Conservation (phyloP, 2,888 invertebrate species). For the Ophion slaviceki region DNA sequence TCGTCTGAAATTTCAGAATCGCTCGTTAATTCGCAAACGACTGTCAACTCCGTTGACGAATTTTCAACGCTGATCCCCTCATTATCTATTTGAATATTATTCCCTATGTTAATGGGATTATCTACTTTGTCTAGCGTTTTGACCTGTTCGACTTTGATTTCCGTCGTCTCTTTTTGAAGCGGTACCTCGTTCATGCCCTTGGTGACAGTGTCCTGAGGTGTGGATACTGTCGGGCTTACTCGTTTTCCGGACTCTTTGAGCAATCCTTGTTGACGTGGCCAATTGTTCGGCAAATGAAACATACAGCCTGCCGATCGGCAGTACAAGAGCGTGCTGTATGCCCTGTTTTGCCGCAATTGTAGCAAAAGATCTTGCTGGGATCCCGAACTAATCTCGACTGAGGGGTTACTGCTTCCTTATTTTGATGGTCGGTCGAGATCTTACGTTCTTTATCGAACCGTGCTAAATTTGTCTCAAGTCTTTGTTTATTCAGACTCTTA, state of each 20-base stretch:
- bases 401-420: not conserved
- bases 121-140: not conserved
- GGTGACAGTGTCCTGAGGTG: conserved; percentile 38
- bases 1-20: conserved; percentile 15
- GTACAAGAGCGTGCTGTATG: conserved; percentile 5
- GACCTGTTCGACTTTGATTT: not conserved
- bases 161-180: not conserved
- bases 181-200: conserved; percentile 12
- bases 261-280: conserved; percentile 54
- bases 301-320: not conserved
- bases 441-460: conserved; percentile 4
- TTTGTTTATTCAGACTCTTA: conserved; percentile 3
- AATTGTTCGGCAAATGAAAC: conserved; percentile 3
- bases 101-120: conserved; percentile 1
- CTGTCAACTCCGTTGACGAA: too few species aligned
- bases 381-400: not conserved
- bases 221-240: conserved; percentile 46
- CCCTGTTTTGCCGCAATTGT: conserved; percentile 14
- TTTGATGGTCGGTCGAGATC: not conserved
- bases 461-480: not conserved
- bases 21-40: not conserved
- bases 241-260: conserved; percentile 57
- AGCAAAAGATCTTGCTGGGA: conserved; percentile 15
- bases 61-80: not conserved
- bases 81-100: too few species aligned